A percentile compares a stretch with the other conserved stretches of the same genome.
These are phyloP conservation scores for Thamnophis sirtalis DNA, from an alignment of 2,113 vertebrate genomes.

Conservation along the genomic window DNA sequence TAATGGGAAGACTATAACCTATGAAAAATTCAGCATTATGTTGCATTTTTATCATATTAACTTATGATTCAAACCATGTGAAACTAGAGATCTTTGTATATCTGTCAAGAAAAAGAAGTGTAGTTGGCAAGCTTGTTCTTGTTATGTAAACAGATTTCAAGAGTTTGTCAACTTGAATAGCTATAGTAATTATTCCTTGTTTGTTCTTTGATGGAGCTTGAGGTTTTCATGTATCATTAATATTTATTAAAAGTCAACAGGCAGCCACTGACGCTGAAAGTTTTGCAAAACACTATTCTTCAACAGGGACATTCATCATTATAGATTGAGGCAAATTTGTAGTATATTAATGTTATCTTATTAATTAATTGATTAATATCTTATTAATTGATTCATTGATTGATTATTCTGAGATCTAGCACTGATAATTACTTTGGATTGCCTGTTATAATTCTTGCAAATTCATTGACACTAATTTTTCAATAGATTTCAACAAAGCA, in stretches of 20 bases:
- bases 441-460: neutral
- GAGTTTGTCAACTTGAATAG: slow-evolving; percentile 3
- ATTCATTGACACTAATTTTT: neutral
- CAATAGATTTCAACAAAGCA: neutral
- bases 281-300: neutral
- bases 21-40: slow-evolving; percentile 1
- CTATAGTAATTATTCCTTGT: slow-evolving; percentile 1
- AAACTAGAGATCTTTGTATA: slow-evolving; percentile 16
- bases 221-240: neutral
- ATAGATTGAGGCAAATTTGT: neutral
- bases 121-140: neutral
- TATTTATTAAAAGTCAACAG: slow-evolving; percentile 9
- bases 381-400: neutral
- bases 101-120: neutral
- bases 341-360: neutral
- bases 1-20: neutral
- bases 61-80: neutral
- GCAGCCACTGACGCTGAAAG: neutral
- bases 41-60: neutral
- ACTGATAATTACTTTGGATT: neutral
- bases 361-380: neutral
- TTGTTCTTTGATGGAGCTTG: slow-evolving; percentile 8
- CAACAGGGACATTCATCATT: neutral
- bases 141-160: neutral
- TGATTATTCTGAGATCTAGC: neutral